A percentile compares a stretch with the other conserved stretches of the same genome.
Conservation (phyloP, 2,797 vertebrate genomes). For the Ctenopoma kingsleyae region DNA sequence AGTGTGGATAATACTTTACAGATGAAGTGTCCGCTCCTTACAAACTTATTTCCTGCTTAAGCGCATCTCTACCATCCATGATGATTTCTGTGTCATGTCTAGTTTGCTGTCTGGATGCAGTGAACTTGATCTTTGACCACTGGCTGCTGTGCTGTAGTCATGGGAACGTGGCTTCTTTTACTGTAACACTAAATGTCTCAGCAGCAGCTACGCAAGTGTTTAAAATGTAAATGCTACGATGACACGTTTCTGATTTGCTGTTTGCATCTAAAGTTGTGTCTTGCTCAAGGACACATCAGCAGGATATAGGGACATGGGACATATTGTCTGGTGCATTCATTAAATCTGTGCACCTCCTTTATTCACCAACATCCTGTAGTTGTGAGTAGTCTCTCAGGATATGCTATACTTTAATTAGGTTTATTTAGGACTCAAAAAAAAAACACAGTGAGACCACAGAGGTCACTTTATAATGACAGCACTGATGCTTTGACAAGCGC, state of each 20-base stretch:
- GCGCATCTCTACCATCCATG: background rate
- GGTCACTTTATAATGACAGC: conserved; percentile 41
- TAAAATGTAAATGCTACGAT: conserved; percentile 25
- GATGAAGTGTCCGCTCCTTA: conserved; percentile 6
- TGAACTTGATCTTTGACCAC: background rate
- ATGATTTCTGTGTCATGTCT: conserved; percentile 3
- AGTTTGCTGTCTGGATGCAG: background rate
- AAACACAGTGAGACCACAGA: conserved; percentile 14
- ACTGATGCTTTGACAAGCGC: conserved; percentile 36
- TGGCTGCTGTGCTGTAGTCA: no score
- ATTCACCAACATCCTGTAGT: conserved; percentile 19
- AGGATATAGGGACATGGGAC: background rate
- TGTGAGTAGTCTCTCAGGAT: conserved; percentile 21
- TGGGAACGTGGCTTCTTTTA: background rate
- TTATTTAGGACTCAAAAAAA: conserved; percentile 51
- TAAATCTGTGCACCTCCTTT: conserved; percentile 19
- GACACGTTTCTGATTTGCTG: conserved; percentile 31
- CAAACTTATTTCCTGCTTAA: background rate
- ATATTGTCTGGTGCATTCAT: conserved; percentile 13
- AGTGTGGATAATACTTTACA: no score
- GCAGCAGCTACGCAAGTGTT: conserved; percentile 1
- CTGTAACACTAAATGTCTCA: conserved; percentile 8
- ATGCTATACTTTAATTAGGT: conserved; percentile 20
- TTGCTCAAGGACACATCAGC: conserved; percentile 21
- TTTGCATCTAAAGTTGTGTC: conserved; percentile 10